Conservation (phyloP, 1,140 invertebrate species). For the Eupristina koningsbergeri region DNA sequence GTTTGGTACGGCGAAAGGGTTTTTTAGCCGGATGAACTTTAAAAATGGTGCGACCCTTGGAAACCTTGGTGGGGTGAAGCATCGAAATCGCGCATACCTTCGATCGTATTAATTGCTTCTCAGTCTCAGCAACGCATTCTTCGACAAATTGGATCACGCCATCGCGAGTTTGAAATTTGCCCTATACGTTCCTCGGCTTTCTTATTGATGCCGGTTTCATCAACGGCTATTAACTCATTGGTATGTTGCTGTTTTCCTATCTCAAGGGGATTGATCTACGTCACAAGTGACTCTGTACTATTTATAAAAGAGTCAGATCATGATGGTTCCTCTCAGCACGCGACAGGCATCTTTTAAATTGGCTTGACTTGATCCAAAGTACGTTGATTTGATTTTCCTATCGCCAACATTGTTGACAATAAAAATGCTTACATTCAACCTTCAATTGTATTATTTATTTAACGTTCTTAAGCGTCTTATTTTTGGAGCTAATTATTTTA, state of each 20-base stretch:
- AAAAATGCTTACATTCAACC: too few species aligned
- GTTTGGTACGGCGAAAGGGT: slow-evolving; percentile 56
- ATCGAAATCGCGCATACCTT: slow-evolving; percentile 67
- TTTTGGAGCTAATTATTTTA: too few species aligned
- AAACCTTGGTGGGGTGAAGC: slow-evolving; percentile 67
- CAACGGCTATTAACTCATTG: background rate
- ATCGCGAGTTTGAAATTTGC: slow-evolving; percentile 57
- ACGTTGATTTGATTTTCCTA: too few species aligned
- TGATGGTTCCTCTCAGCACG: background rate
- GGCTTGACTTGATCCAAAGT: too few species aligned
- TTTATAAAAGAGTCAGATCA: background rate
- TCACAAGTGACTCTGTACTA: slow-evolving; percentile 4
- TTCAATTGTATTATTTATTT: too few species aligned
- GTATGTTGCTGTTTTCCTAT: slow-evolving; percentile 29
- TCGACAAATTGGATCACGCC: slow-evolving; percentile 72
- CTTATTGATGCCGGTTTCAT: slow-evolving; percentile 29
- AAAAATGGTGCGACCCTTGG: slow-evolving; percentile 66
- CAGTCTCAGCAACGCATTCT: slow-evolving; percentile 65
- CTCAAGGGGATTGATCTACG: background rate
- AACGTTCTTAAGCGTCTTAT: too few species aligned
- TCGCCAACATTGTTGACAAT: too few species aligned
- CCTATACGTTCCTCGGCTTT: background rate
- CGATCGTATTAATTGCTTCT: slow-evolving; percentile 69
- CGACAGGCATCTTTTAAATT: too few species aligned
- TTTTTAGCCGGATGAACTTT: slow-evolving; percentile 55